These are phyloP conservation scores for Perca schrenkii DNA, from an alignment of 2,113 vertebrate species.

Conservation along the genomic window DNA sequence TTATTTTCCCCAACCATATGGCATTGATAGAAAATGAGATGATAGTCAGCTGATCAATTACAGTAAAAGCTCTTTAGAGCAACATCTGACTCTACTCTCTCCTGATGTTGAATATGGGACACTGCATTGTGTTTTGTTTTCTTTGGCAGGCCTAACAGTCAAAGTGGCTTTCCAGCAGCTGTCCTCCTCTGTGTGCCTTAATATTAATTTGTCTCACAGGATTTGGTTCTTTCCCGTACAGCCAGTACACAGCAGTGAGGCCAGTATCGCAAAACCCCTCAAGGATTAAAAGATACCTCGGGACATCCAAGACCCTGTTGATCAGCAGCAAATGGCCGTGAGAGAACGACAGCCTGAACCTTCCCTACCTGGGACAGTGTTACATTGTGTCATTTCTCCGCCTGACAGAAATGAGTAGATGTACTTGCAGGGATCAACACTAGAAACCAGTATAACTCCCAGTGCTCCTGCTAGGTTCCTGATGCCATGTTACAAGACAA, in stretches of 20 bases:
- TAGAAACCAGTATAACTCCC: conserved; percentile 40
- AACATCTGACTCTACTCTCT: conserved; percentile 39
- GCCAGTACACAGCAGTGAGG: conserved; percentile 30
- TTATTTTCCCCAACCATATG: conserved; percentile 29
- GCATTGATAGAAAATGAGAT: conserved; percentile 22
- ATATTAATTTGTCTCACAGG: conserved; percentile 64
- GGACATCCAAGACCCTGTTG: conserved; percentile 44
- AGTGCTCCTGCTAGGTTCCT: conserved; percentile 18
- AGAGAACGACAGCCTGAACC: conserved; percentile 41
- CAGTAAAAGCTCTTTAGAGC: conserved; percentile 25
- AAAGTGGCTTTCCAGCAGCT: conserved; percentile 65
- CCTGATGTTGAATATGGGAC: conserved; percentile 35
- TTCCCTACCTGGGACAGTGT: conserved; percentile 47
- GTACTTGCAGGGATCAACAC: not conserved
- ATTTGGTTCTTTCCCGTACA: conserved; percentile 52
- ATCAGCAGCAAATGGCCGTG: conserved; percentile 50
- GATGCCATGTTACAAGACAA: conserved; percentile 9
- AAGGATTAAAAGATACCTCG: conserved; percentile 51
- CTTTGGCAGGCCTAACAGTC: conserved; percentile 45
- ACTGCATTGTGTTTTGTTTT: conserved; percentile 59
- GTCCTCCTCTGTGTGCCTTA: conserved; percentile 54
- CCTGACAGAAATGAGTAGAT: conserved; percentile 26
- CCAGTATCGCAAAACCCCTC: conserved; percentile 28
- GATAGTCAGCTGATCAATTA: conserved; percentile 33
- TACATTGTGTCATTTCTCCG: conserved; percentile 66